Evolutionary conservation across 1,140 invertebrate genomes (phyloP).

Genomic region (Pogonomyrmex barbatus): DNA sequence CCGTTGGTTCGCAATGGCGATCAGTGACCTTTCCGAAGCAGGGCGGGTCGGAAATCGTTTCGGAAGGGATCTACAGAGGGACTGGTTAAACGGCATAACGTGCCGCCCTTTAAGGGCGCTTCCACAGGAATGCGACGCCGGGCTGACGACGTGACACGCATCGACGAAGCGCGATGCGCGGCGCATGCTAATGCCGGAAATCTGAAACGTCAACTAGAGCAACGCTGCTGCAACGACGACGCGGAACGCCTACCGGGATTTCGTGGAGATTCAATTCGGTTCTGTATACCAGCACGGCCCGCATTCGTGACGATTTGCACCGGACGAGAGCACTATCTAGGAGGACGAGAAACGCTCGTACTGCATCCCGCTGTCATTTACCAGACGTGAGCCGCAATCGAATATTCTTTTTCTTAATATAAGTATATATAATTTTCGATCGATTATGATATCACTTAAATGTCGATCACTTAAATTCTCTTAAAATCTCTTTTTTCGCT

Average conservation of each 20-base stretch:
- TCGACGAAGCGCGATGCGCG: slow-evolving; percentile 73
- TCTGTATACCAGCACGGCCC: slow-evolving; percentile 37
- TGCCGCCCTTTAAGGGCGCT: slow-evolving; percentile 74
- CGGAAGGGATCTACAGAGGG: slow-evolving; percentile 62
- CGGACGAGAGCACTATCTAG: slow-evolving; percentile 49
- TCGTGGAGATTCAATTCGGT: slow-evolving; percentile 76
- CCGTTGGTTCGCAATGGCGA: slow-evolving; percentile 33
- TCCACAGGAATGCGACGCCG: slow-evolving; percentile 73
- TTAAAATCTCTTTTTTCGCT: neutral
- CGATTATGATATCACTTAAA: neutral
- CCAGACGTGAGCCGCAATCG: neutral
- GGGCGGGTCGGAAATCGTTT: slow-evolving; percentile 48
- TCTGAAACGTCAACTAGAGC: slow-evolving; percentile 76
- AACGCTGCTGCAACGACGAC: slow-evolving; percentile 64
- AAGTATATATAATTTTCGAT: neutral
- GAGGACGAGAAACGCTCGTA: slow-evolving; percentile 7
- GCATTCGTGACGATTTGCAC: slow-evolving; percentile 72
- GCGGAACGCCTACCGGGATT: slow-evolving; percentile 75
- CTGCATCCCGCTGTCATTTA: slow-evolving; percentile 25
- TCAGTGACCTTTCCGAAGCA: slow-evolving; percentile 60
- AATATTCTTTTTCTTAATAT: neutral
- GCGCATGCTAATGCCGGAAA: slow-evolving; percentile 75
- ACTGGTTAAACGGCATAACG: slow-evolving; percentile 76
- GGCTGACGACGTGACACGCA: slow-evolving; percentile 75
- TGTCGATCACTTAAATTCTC: neutral